A percentile compares a stretch with the other conserved stretches of the same genome.
Evolutionary conservation across 2,888 invertebrate species (phyloP).

Genomic region (Agrotis ipsilon): DNA sequence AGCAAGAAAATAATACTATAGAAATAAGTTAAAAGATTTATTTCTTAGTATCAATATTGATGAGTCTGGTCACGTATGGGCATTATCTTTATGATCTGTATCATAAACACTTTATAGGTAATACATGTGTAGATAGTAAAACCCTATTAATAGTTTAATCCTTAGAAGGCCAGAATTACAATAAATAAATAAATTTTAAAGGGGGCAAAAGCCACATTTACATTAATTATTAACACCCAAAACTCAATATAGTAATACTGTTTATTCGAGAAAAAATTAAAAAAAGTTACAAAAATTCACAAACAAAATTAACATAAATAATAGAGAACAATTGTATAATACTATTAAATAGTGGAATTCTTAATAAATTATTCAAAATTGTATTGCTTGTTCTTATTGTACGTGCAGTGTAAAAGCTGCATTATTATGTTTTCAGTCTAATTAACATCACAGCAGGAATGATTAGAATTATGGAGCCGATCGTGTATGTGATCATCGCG

Average conservation of each 20-base stretch:
- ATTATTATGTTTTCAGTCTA: conserved; percentile 81
- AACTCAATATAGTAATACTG: conserved; percentile 78
- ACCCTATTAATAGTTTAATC: background rate
- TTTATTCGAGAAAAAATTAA: conserved; percentile 77
- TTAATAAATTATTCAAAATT: conserved; percentile 54
- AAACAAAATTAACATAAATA: conserved; percentile 66
- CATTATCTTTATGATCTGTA: conserved; percentile 36
- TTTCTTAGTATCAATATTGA: conserved; percentile 42
- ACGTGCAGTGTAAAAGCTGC: conserved; percentile 70
- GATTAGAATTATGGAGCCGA: conserved; percentile 94
- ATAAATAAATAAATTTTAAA: conserved; percentile 2
- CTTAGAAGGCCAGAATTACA: background rate
- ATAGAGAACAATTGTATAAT: conserved; percentile 67
- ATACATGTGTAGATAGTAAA: conserved; percentile 22
- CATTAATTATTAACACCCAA: conserved; percentile 20
- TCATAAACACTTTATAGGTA: conserved; percentile 10
- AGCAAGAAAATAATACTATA: conserved; percentile 14
- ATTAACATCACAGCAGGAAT: conserved; percentile 94
- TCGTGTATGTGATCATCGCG: conserved; percentile 95
- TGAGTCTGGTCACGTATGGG: conserved; percentile 36
- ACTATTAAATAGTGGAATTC: conserved; percentile 67
- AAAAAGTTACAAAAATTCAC: conserved; percentile 62
- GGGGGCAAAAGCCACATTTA: conserved; percentile 22
- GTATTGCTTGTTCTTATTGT: conserved; percentile 68
- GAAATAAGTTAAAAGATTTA: conserved; percentile 32